These are phyloP conservation scores for Pelochelys cantorii DNA, from an alignment of 2,797 vertebrate genomes.

Conservation along the genomic window DNA sequence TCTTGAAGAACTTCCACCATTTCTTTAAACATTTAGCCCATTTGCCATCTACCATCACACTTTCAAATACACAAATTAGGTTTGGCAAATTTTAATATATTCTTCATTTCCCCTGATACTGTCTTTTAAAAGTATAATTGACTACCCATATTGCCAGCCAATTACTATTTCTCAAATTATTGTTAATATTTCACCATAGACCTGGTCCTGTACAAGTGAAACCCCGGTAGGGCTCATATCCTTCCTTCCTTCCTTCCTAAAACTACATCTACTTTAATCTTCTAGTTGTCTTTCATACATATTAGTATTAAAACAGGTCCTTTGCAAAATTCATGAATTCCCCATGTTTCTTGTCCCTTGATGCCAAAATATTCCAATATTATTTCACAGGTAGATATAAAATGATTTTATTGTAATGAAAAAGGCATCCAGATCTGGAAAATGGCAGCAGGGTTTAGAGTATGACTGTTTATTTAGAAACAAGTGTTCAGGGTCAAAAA, in stretches of 20 bases:
- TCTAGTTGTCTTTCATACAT: constrained; percentile 53
- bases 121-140: not conserved
- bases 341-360: constrained; percentile 47
- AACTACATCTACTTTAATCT: constrained; percentile 45
- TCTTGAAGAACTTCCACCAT: not conserved
- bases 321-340: constrained; percentile 62
- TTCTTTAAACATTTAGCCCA: not conserved
- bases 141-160: not conserved
- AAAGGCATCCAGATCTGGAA: constrained; percentile 65
- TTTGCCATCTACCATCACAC: not conserved
- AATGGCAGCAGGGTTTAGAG: constrained; percentile 54
- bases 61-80: not conserved
- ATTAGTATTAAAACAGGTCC: constrained; percentile 25
- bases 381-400: constrained; percentile 54
- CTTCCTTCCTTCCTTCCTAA: constrained; percentile 22
- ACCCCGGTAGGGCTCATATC: not conserved
- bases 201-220: not conserved
- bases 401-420: constrained; percentile 59
- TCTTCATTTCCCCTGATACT: not conserved
- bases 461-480: constrained; percentile 59
- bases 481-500: constrained; percentile 47
- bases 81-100: not conserved
- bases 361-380: constrained; percentile 60
- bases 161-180: not conserved
- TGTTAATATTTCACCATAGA: not conserved